Conservation (phyloP, 2,888 invertebrate species). For the Pimpla rufipes region DNA sequence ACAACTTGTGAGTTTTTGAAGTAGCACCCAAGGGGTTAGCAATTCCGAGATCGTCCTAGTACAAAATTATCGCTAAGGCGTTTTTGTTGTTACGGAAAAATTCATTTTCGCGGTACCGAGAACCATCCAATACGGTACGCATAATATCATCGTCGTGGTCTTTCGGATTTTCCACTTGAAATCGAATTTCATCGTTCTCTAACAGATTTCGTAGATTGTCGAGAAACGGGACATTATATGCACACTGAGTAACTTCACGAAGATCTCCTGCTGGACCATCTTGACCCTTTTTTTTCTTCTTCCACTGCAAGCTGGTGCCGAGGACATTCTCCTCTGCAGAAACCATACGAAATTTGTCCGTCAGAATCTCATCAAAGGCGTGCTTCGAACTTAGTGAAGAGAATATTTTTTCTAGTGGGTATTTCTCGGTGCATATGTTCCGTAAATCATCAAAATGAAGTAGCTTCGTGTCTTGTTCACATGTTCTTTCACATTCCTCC, state of each 20-base stretch:
- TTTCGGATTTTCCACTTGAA: slow-evolving; percentile 59
- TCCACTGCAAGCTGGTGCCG: neutral
- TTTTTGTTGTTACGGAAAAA: slow-evolving; percentile 67
- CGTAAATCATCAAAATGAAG: neutral
- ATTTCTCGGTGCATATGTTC: neutral
- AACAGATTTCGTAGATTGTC: slow-evolving; percentile 64
- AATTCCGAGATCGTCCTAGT: slow-evolving; percentile 71
- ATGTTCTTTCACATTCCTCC: neutral
- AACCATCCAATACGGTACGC: slow-evolving; percentile 68
- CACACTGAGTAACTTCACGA: slow-evolving; percentile 35
- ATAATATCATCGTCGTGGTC: slow-evolving; percentile 47
- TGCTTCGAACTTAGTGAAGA: neutral
- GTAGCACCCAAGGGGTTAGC: slow-evolving; percentile 69
- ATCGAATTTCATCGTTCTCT: slow-evolving; percentile 63
- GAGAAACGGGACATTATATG: slow-evolving; percentile 65
- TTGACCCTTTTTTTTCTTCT: neutral
- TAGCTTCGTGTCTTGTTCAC: neutral
- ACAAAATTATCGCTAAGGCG: slow-evolving; percentile 71
- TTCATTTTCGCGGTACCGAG: slow-evolving; percentile 66
- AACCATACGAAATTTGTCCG: neutral
- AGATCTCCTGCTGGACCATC: neutral
- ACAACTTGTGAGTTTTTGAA: slow-evolving; percentile 67
- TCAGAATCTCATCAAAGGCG: neutral
- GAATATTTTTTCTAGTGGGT: neutral
- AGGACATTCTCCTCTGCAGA: neutral